Evolutionary conservation across 2,888 invertebrate species (phyloP).

Genomic region (Nymphalis polychloros): DNA sequence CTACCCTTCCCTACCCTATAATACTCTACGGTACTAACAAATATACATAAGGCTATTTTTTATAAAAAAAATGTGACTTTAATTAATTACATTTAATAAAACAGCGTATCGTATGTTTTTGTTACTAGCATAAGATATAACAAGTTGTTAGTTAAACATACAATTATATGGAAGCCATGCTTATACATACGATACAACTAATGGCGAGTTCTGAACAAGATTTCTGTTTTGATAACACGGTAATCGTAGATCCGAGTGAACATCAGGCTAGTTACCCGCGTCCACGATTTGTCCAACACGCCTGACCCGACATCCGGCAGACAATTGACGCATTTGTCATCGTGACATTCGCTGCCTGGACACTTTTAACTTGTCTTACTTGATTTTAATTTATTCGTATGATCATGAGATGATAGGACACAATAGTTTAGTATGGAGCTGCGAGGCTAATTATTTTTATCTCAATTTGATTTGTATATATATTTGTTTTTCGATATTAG

Average conservation of each 20-base stretch:
- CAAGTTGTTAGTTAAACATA: neutral
- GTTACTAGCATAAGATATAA: too few relatives aligned
- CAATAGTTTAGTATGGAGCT: too few relatives aligned
- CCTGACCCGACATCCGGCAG: constrained; percentile 31
- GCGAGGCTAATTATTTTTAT: too few relatives aligned
- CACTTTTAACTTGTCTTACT: constrained; percentile 2
- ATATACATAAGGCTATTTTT: too few relatives aligned
- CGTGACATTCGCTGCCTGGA: constrained; percentile 36
- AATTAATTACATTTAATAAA: too few relatives aligned
- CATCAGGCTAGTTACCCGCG: constrained; percentile 42
- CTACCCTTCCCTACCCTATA: too few relatives aligned
- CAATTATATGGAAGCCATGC: neutral
- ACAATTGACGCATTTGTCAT: constrained; percentile 73
- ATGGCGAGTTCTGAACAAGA: neutral
- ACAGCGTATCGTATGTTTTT: too few relatives aligned
- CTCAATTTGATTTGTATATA: too few relatives aligned
- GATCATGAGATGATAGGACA: neutral
- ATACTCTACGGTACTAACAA: too few relatives aligned
- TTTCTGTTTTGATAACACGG: constrained; percentile 16
- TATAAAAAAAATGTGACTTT: too few relatives aligned
- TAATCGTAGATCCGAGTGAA: constrained; percentile 16
- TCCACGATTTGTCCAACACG: constrained; percentile 45
- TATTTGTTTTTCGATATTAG: too few relatives aligned
- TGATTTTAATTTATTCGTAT: constrained; percentile 11
- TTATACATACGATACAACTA: neutral